Base-by-base conservation (phyloP, 2,113 vertebrate genomes). In the Myiozetetes cayanensis region DNA sequence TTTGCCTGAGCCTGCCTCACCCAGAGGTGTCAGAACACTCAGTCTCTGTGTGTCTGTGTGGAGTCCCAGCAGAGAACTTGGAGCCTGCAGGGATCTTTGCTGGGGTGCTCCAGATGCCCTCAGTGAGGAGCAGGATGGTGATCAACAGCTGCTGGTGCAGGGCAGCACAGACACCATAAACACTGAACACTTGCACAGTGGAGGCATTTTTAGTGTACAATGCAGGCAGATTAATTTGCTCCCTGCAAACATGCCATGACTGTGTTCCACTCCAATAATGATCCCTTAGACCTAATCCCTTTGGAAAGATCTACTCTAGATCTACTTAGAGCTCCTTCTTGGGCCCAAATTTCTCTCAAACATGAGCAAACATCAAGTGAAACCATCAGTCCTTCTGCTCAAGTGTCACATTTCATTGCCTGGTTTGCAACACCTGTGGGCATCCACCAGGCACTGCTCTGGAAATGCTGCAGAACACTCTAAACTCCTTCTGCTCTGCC, bases 91-190 rank as follows among this genome's bases (percentile, higher is more conserved):
- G 33, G 46, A 23, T 3, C 43, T 28, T 16, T 17, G 25, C 79
- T 0, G 7, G 82, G 46, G 22, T 41, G 62, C 79, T 71, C 71
- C 27, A 23, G 27, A 33, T 31, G 41, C 35, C 66, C 59, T 2
- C 0, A 4, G 33, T 1, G 8, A 61, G 56, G 35, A 14, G 27
- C 9, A 8, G 39, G 62, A 3, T 0, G 2, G 56, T 14, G 20
- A 35, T 8, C 76, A 15, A 18, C 4, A 47, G 12, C 47, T 59
- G 18, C 76, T 78, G 46, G 9, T 17, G 53, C 37, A 61, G 43
- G 47, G 44, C 56, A 58, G 19, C 49, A 8, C 41, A 33, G 77
- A 18, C 43, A 14, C 37, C 19, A 44, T 2, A 24, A 28, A 33
- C 33, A 24, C 2, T 0, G 1, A 20, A 23, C 4, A 13, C 52